A percentile compares a stretch with the other conserved stretches of the same genome.
These are phyloP conservation scores for Brachyalestes nurse DNA, from an alignment of 2,797 vertebrate genomes.

Conservation along the genomic window DNA sequence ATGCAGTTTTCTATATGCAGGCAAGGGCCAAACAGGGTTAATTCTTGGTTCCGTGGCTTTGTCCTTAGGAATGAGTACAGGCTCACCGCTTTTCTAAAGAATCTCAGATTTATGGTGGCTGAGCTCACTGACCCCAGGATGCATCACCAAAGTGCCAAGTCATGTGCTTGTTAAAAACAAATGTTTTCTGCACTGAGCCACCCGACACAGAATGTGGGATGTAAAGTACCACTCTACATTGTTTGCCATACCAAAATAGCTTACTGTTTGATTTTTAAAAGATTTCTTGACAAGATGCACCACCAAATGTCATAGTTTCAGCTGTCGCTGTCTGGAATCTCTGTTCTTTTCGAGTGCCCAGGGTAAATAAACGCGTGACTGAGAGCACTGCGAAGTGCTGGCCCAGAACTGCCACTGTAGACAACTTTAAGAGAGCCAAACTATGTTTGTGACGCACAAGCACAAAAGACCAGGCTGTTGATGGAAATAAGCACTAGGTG, in stretches of 20 bases:
- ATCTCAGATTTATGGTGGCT: not conserved
- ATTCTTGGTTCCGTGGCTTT: not conserved
- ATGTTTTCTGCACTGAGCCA: not conserved
- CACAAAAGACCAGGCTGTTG: not conserved
- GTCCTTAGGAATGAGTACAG: not conserved
- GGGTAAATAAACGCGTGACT: not conserved
- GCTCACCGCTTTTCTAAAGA: not conserved
- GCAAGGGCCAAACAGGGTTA: not conserved
- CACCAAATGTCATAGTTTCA: no score
- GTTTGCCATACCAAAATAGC: no score
- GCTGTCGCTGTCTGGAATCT: no score
- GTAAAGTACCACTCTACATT: no score
- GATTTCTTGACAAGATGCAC: no score
- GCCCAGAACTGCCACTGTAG: not conserved
- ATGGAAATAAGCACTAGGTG: not conserved
- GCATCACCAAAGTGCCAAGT: not conserved
- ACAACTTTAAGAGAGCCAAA: not conserved
- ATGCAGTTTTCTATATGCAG: not conserved
- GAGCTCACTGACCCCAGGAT: conserved; percentile 10
- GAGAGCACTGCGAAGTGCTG: not conserved
- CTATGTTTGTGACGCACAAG: conserved; percentile 3
- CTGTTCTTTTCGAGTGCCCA: not conserved
- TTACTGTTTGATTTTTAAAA: no score
- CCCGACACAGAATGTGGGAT: not conserved
- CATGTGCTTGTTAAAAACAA: not conserved